These are phyloP conservation scores for Porites evermanni DNA, from an alignment of 92 coral and sea anemone species.

Conservation along the genomic window DNA sequence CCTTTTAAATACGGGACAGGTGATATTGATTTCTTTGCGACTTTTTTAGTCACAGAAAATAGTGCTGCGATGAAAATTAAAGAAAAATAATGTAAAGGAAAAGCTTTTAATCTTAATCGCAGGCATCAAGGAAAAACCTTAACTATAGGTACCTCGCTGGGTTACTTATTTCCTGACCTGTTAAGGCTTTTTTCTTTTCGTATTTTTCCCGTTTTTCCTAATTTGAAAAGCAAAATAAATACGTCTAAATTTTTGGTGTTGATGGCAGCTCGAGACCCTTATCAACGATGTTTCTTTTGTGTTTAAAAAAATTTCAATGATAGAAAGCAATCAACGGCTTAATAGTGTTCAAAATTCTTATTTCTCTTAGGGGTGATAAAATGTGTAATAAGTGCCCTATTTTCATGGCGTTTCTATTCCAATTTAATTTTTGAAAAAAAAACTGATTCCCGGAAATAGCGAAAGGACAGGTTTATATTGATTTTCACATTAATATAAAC, in stretches of 20 bases:
- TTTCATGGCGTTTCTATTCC: neutral
- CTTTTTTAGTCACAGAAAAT: neutral
- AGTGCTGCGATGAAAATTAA: neutral
- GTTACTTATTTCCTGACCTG: neutral
- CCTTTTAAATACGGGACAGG: constrained; percentile 27
- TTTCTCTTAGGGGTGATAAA: neutral
- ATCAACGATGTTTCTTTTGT: constrained; percentile 8
- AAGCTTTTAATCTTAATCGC: neutral
- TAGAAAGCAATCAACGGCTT: constrained; percentile 9
- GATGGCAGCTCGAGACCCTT: neutral
- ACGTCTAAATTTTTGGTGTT: neutral
- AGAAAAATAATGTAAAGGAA: neutral
- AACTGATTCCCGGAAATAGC: neutral
- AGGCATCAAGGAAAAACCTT: neutral
- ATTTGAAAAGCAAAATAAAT: constrained; percentile 10
- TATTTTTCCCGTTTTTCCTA: neutral
- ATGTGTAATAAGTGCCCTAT: neutral
- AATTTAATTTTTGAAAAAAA: neutral
- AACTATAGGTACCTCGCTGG: neutral
- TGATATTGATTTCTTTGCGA: neutral
- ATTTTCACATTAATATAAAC: neutral
- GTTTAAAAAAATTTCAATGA: neutral
- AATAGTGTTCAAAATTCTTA: neutral
- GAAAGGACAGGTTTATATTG: neutral
- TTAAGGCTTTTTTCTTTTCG: neutral